Evolutionary conservation across 2,113 vertebrate genomes (phyloP).

Genomic region (Prochilodus magdalenae): DNA sequence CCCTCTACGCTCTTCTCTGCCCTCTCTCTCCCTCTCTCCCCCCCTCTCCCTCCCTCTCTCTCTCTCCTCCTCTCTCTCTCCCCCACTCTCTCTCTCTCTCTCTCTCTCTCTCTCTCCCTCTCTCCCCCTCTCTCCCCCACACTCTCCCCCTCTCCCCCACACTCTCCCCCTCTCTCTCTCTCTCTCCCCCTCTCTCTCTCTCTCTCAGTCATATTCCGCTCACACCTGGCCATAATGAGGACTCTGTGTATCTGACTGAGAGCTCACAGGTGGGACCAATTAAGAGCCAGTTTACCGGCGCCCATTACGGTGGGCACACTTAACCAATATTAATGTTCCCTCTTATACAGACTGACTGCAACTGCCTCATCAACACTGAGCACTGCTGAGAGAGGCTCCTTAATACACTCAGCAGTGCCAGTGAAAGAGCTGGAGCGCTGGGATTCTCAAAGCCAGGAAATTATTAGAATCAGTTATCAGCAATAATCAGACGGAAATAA

Average conservation of each 20-base stretch:
- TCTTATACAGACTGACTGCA: background rate
- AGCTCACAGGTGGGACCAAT: conserved; percentile 11
- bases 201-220: conserved; percentile 5
- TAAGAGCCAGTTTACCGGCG: background rate
- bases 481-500: background rate
- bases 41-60: background rate
- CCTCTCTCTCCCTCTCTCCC: conserved; percentile 1
- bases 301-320: background rate
- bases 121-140: background rate
- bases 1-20: no score
- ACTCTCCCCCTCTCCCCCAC: background rate
- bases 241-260: conserved; percentile 15
- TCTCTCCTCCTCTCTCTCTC: background rate
- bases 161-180: background rate
- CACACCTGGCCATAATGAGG: conserved; percentile 28
- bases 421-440: background rate
- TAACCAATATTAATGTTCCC: background rate
- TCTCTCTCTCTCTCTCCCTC: no score
- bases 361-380: background rate
- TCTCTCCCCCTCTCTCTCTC: conserved; percentile 2
- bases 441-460: no score
- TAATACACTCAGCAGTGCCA: background rate
- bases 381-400: background rate
- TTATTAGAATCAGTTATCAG: background rate
- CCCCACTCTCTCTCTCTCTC: background rate